Conservation (phyloP, 2,113 vertebrate genomes). For the Centropus bengalensis region DNA sequence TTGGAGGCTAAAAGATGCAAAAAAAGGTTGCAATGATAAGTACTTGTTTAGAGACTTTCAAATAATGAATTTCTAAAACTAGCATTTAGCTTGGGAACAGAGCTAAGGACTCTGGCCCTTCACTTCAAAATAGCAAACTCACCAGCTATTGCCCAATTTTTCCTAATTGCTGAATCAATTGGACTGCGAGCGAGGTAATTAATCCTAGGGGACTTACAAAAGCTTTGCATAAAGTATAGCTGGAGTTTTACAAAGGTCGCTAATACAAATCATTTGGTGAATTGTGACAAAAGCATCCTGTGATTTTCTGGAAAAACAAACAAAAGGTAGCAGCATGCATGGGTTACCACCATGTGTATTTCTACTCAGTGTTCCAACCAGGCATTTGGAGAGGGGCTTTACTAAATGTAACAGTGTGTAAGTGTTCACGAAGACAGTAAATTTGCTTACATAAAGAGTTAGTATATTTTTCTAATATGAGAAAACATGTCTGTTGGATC, state of each 20-base stretch:
- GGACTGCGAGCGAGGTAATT: not conserved
- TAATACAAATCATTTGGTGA: not conserved
- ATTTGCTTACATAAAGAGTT: not conserved
- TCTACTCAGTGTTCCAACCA: not conserved
- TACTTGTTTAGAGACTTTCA: not conserved
- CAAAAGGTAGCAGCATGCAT: not conserved
- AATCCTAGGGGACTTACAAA: not conserved
- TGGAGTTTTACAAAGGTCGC: not conserved
- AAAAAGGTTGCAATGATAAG: not conserved
- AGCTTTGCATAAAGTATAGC: not conserved
- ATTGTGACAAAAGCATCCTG: not conserved
- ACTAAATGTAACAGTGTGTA: not conserved
- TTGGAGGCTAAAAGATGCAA: not conserved
- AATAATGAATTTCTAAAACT: not conserved
- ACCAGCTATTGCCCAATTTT: not conserved
- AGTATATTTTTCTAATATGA: not conserved
- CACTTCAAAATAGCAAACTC: constrained; percentile 4
- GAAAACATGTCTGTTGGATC: not conserved
- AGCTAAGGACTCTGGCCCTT: not conserved
- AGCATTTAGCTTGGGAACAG: not conserved
- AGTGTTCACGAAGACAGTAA: not conserved
- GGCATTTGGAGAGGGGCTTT: not conserved
- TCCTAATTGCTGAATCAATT: constrained; percentile 23
- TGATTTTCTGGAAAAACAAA: constrained; percentile 1
- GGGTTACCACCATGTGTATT: not conserved